Percentiles rank a stretch among this genome's conserved stretches.
These are phyloP conservation scores for Thinocorus orbignyianus DNA, from an alignment of 2,113 vertebrate species.

Conservation along the genomic window DNA sequence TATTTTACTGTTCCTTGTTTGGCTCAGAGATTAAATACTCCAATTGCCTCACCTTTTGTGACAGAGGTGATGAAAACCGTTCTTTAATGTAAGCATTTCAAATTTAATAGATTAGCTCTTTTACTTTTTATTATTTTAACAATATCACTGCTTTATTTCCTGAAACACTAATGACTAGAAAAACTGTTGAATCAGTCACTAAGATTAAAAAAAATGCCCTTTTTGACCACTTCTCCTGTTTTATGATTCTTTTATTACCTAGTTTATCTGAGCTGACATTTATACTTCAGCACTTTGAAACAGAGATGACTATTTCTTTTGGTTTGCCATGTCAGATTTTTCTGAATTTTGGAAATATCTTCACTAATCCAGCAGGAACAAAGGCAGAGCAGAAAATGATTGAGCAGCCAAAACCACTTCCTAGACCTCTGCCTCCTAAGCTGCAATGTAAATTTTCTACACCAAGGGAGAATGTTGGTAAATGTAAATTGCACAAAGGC, in stretches of 20 bases:
- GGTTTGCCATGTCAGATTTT: not conserved
- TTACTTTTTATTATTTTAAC: not conserved
- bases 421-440: constrained; percentile 35
- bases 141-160: not conserved
- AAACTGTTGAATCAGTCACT: not conserved
- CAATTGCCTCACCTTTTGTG: not conserved
- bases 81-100: not conserved
- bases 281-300: not conserved
- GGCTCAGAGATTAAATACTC: not conserved
- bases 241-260: not conserved
- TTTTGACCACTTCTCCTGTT: not conserved
- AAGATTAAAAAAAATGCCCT: not conserved
- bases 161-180: not conserved
- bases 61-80: not conserved
- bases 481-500: constrained; percentile 29
- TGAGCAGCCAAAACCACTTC: constrained; percentile 1
- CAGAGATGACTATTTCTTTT: not conserved
- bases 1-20: not conserved
- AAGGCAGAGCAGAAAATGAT: constrained; percentile 1
- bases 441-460: not conserved
- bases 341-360: not conserved
- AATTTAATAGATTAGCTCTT: not conserved
- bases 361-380: not conserved
- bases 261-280: not conserved
- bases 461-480: not conserved